Evolutionary conservation across 2,113 vertebrate genomes (phyloP).

Genomic region (Fregata magnificens): DNA sequence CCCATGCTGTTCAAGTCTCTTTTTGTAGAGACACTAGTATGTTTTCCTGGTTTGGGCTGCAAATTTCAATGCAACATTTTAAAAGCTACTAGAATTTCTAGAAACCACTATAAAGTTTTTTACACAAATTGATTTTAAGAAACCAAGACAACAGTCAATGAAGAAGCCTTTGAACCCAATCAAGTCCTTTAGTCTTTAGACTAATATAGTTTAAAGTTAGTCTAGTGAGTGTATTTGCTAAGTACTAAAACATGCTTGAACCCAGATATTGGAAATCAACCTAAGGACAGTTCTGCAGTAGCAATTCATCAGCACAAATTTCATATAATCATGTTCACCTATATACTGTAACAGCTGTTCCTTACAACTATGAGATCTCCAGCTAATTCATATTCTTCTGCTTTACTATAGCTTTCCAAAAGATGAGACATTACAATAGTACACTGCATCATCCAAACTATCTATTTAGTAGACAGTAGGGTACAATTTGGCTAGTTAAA

Average conservation of each 20-base stretch:
- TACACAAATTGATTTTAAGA: neutral
- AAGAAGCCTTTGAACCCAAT: neutral
- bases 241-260: neutral
- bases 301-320: neutral
- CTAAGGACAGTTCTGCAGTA: neutral
- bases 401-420: neutral
- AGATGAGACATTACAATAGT: neutral
- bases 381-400: neutral
- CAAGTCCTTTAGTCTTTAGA: neutral
- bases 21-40: slow-evolving; percentile 29
- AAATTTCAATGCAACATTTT: neutral
- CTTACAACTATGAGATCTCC: neutral
- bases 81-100: neutral
- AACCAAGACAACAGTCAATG: neutral
- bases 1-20: slow-evolving; percentile 34
- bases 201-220: neutral
- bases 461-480: neutral
- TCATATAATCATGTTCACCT: neutral
- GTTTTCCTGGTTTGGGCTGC: slow-evolving; percentile 58
- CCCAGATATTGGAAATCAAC: neutral
- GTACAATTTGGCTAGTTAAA: neutral
- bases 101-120: neutral
- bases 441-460: neutral
- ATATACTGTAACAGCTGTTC: neutral
- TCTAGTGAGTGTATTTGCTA: neutral